Conservation (phyloP, 2,797 vertebrate genomes). For the Megaceryle alcyon region DNA sequence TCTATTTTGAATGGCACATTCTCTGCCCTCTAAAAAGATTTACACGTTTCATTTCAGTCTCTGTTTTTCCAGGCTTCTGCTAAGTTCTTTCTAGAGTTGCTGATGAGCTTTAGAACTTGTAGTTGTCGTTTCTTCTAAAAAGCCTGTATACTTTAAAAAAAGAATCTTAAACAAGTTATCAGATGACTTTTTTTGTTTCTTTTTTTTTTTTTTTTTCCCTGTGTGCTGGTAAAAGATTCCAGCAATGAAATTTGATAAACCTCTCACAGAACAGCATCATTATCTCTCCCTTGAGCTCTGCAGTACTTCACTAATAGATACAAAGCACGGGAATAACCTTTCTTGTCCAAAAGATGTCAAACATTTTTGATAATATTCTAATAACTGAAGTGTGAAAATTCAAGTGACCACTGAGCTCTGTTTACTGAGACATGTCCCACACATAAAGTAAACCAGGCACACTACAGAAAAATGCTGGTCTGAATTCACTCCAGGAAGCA, state of each 20-base stretch:
- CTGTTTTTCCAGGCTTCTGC: neutral
- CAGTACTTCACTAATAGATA: constrained; percentile 4
- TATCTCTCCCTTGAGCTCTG: neutral
- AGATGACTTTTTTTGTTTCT: neutral
- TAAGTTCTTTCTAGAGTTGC: neutral
- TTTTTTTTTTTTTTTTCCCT: neutral
- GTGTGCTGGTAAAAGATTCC: neutral
- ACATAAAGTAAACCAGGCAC: neutral
- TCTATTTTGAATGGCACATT: neutral
- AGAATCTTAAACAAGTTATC: neutral
- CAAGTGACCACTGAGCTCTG: neutral
- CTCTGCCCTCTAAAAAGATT: neutral
- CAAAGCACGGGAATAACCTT: neutral
- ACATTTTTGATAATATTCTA: neutral
- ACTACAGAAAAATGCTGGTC: neutral
- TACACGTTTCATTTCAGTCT: neutral
- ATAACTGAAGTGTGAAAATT: neutral
- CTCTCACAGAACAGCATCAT: neutral
- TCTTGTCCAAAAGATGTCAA: neutral
- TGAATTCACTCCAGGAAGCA: neutral
- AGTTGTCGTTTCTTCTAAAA: neutral
- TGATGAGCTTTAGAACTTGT: neutral
- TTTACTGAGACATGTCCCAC: neutral
- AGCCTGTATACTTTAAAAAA: neutral
- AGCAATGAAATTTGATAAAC: constrained; percentile 8